Evolutionary conservation across 2,888 invertebrate genomes (phyloP), one percentile per base, ranked within the genome.

Genomic region (Chydorus sphaericus): DNA sequence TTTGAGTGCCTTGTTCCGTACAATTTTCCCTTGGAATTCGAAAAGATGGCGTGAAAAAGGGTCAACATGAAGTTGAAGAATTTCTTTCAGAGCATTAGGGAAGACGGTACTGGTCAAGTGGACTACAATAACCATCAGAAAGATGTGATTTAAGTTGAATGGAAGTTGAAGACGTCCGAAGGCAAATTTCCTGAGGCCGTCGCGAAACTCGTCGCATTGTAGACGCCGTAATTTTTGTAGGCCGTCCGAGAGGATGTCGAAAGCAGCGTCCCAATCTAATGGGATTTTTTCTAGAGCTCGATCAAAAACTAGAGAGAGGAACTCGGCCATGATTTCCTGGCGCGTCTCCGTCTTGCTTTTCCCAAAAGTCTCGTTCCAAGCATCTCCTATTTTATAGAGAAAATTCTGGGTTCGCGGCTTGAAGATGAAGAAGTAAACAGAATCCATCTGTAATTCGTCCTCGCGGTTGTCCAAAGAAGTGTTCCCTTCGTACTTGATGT

Each of bases 401-500:
- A n/a, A n/a, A n/a, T n/a, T n/a, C 20, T 39, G 8, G n/a, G n/a
- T 16, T 23, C 16, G 8, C 7, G 31, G 3, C n/a, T 52, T 52
- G 52, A 52, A 23, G 33, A 52, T 36, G 20, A 52, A 36, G 33
- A 52, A 52, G 18, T 52, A 14, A 33, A 33, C 33, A 0, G 52
- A 33, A 36, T 52, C 52, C 10, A 37, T 33, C 5, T 36, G 36
- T 11, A 52, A 23, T 20, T 52, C 14, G 3, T 52, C 52, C 18
- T n/a, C 16, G 16, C 52, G 52, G 26, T 52, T 36, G 23, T 52
- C 52, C 18, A 4, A 20, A 4, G 8, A 11, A 4, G 31, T 33
- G 18, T 52, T 33, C 26, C 52, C 52, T 52, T 52, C 52, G 33
- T 52, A 36, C 11, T 36, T 23, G 11, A 44, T 44, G 14, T 16